These are phyloP conservation scores for Eriocheir sinensis DNA, from an alignment of 1,140 invertebrate species.

Conservation along the genomic window DNA sequence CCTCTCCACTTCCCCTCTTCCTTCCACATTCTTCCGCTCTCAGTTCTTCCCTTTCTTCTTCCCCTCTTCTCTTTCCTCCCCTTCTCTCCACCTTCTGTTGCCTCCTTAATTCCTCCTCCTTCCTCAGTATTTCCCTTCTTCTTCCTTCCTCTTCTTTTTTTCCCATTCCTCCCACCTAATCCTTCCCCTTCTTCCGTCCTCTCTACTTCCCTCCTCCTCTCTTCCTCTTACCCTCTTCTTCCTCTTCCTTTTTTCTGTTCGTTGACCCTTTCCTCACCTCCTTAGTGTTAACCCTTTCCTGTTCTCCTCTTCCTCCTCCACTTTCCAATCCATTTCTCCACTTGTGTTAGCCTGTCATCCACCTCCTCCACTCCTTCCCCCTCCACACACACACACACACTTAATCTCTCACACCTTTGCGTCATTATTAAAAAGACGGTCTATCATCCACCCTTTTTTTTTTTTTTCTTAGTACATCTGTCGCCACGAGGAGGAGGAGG, in stretches of 20 bases:
- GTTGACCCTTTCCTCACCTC: neutral
- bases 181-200: neutral
- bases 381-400: conserved; percentile 24
- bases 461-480: neutral
- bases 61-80: too few relatives aligned
- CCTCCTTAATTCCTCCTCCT: too few relatives aligned
- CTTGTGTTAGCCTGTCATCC: neutral
- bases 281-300: neutral
- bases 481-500: neutral
- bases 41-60: neutral
- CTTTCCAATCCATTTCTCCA: neutral
- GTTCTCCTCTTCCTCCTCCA: neutral
- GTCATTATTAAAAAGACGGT: neutral
- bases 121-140: too few relatives aligned
- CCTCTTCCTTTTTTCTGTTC: neutral
- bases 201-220: neutral
- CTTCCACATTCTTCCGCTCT: too few relatives aligned
- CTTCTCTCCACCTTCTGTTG: too few relatives aligned
- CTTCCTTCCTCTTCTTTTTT: neutral
- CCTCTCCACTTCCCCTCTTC: too few relatives aligned
- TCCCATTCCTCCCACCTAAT: neutral
- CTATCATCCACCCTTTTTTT: neutral
- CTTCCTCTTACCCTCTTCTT: neutral
- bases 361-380: neutral
- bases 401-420: too few relatives aligned